Evolutionary conservation across 2,113 vertebrate species (phyloP).

Genomic region (Nothobranchius furzeri): DNA sequence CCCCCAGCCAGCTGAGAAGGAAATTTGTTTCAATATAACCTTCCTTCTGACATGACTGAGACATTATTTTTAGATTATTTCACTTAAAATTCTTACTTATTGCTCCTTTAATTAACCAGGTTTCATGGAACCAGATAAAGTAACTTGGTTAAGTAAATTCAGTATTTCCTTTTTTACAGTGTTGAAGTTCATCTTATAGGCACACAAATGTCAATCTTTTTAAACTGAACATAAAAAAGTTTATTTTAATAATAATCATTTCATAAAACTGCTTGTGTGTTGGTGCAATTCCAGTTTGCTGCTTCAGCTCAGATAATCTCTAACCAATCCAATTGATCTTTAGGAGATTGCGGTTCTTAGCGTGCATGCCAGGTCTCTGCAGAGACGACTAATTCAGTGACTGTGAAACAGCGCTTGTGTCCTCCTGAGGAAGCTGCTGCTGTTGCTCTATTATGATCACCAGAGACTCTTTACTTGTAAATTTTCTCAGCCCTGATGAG

Average conservation of each 20-base stretch:
- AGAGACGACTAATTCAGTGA: constrained; percentile 51
- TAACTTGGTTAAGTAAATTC: too few species aligned
- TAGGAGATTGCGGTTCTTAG: constrained; percentile 72
- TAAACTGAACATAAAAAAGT: too few species aligned
- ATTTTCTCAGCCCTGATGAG: constrained; percentile 59
- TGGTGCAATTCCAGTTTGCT: constrained; percentile 14
- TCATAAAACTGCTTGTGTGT: constrained; percentile 4
- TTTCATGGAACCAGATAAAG: too few species aligned
- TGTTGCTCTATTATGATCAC: constrained; percentile 54
- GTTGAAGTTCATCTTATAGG: not conserved
- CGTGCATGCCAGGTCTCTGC: constrained; percentile 41
- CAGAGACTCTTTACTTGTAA: constrained; percentile 45
- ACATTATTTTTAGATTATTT: too few species aligned
- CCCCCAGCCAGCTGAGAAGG: too few species aligned
- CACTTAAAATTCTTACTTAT: too few species aligned
- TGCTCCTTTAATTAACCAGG: too few species aligned
- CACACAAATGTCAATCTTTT: too few species aligned
- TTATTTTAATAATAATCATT: too few species aligned
- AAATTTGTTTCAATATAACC: too few species aligned
- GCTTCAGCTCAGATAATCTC: constrained; percentile 69
- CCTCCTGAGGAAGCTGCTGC: constrained; percentile 42
- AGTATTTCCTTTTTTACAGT: not conserved
- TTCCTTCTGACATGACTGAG: too few species aligned
- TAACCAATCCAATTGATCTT: constrained; percentile 75
- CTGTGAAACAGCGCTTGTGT: constrained; percentile 55